These are phyloP conservation scores for Oncorhynchus clarkii DNA, from an alignment of 2,113 vertebrate genomes.

Conservation along the genomic window DNA sequence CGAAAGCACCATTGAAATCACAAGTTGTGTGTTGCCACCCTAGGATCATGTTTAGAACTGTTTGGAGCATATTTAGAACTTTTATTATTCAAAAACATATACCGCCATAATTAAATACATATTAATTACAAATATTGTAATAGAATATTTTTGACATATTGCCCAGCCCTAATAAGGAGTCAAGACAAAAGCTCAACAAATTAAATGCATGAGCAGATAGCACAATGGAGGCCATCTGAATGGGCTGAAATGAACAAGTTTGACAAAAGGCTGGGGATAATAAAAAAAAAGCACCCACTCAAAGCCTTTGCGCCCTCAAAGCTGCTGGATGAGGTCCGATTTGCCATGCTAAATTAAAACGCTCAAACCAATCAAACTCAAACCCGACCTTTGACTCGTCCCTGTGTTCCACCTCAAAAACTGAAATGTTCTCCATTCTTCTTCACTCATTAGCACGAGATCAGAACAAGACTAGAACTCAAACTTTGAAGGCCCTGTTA, in stretches of 20 bases:
- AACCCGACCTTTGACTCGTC: constrained; percentile 52
- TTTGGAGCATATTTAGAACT: too few relatives aligned
- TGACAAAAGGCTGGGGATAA: constrained; percentile 58
- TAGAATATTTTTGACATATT: too few relatives aligned
- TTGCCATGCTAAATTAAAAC: constrained; percentile 59
- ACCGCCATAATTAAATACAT: too few relatives aligned
- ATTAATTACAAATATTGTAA: too few relatives aligned
- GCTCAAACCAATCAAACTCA: constrained; percentile 57
- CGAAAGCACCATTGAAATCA: too few relatives aligned
- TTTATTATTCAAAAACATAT: too few relatives aligned
- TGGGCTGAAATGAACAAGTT: constrained; percentile 61
- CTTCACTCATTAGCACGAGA: constrained; percentile 55
- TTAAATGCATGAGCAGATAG: constrained; percentile 62
- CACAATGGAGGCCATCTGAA: constrained; percentile 63
- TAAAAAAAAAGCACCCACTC: constrained; percentile 55
- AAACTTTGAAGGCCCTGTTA: constrained; percentile 57
- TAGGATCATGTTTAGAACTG: too few relatives aligned
- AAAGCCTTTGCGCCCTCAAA: constrained; percentile 47
- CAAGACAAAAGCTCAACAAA: constrained; percentile 67
- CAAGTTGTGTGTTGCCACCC: too few relatives aligned
- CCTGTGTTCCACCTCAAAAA: constrained; percentile 27
- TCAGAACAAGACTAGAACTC: constrained; percentile 30
- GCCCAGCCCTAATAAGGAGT: constrained; percentile 14
- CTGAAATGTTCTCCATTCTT: constrained; percentile 42
- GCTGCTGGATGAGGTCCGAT: constrained; percentile 35